Evolutionary conservation across 2,888 invertebrate species (phyloP), one percentile per base, ranked within the genome.

Genomic region (Synanthedon formicaeformis): DNA sequence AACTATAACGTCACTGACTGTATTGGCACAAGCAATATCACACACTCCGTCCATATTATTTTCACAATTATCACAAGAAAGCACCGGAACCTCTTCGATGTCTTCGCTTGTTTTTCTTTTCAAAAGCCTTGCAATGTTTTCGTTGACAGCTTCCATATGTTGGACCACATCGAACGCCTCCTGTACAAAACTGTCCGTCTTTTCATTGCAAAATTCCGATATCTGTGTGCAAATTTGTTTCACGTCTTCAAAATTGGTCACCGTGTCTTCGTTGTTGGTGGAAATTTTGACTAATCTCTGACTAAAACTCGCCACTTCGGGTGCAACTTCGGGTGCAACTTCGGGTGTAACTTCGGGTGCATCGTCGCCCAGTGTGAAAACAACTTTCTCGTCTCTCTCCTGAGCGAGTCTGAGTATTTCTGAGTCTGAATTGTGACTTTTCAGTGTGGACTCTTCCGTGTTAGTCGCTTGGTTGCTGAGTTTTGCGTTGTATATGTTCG

Each of bases 401-500:
- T 62, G 61, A 5, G 60, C 56, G 5, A 73, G 61, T 57, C 67
- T 69, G 6, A 70, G 67, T 58, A 88, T 79, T 69, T 86, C 85
- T 0, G 86, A 79, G 51, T 88, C 86, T 0, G 87, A 87, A 40
- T 71, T 78, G 58, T 79, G 81, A 34, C 69, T 64, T 62, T 79
- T 77, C 2, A 75, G 56, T 12, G 58, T 58, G 50, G 50, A 5
- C 27, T 55, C 61, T 3, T 60, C 58, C 1, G 60, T 53, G 34
- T 76, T 69, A 0, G 58, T 34, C 1, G 56, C 64, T 52, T 72
- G 68, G 34, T 34, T 56, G 0, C 65, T 56, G 0, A 81, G 61
- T 57, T 84, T 82, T 64, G 79, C 75, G 56, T 83, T 76, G 65
- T 84, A 86, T 1, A 85, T 82, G 56, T 85, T 84, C 0, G 88